phyloP scores from a whole-genome alignment of 2,797 vertebrate genomes.

The Atherinosoma microstoma region DNA sequence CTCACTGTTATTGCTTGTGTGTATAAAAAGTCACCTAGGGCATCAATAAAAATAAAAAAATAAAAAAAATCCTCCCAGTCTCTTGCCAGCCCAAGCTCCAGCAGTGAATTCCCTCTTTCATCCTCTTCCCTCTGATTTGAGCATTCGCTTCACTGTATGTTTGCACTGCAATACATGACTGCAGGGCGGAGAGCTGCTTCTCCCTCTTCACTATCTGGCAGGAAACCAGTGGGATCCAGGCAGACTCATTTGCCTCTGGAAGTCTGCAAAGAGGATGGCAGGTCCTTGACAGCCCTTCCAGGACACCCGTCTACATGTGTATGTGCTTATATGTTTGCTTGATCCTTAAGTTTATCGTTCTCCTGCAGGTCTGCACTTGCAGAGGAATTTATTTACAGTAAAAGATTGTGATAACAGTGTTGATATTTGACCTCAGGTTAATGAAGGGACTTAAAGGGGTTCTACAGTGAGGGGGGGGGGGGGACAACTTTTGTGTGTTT shows the following conservation, averaged over 20 bases:
- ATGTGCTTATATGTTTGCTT: conserved; percentile 13
- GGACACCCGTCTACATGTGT: conserved; percentile 18
- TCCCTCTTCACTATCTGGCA: conserved; percentile 48
- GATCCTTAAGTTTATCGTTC: conserved; percentile 64
- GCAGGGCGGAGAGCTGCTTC: conserved; percentile 51
- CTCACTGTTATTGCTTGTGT: conserved; percentile 66
- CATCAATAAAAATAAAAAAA: conserved; percentile 60
- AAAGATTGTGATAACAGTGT: conserved; percentile 44
- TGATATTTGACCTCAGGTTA: conserved; percentile 52
- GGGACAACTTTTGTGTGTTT: background rate
- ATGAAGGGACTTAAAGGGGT: conserved; percentile 21
- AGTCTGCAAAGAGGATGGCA: conserved; percentile 46
- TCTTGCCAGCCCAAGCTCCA: conserved; percentile 45
- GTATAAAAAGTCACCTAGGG: conserved; percentile 64
- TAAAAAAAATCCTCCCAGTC: conserved; percentile 42
- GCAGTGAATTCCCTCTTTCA: conserved; percentile 61
- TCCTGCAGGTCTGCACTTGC: conserved; percentile 59
- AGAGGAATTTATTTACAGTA: conserved; percentile 63
- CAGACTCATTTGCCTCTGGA: conserved; percentile 58
- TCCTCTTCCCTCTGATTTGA: conserved; percentile 60
- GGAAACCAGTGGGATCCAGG: conserved; percentile 53
- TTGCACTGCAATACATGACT: conserved; percentile 48
- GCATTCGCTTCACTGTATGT: conserved; percentile 66
- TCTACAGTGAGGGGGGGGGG: background rate
- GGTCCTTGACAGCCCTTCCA: conserved; percentile 44